A percentile compares a stretch with the other conserved stretches of the same genome.
These are phyloP conservation scores for Manis pentadactyla DNA, from an alignment of 2,797 vertebrate species.

Conservation along the genomic window DNA sequence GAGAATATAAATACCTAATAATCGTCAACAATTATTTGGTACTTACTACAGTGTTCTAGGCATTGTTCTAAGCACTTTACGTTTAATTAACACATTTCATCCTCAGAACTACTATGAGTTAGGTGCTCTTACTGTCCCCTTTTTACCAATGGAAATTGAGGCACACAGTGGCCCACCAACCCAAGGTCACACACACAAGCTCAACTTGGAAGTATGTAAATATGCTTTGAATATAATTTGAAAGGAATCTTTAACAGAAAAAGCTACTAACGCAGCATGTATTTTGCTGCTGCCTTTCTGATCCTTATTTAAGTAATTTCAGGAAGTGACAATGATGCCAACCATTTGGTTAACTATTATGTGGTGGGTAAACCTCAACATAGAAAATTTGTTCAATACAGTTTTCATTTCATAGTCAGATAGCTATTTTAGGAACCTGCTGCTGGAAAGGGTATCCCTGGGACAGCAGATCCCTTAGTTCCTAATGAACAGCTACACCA, in stretches of 20 bases:
- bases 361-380: slow-evolving; percentile 70
- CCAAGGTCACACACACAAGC: not conserved
- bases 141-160: slow-evolving; percentile 49
- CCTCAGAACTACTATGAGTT: not conserved
- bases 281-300: slow-evolving; percentile 28
- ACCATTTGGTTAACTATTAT: slow-evolving; percentile 56
- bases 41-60: not conserved
- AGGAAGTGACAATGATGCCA: not conserved
- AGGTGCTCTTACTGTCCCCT: not conserved
- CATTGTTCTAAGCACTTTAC: not conserved
- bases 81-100: not conserved
- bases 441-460: slow-evolving; percentile 78
- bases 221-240: slow-evolving; percentile 33
- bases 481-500: slow-evolving; percentile 82
- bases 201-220: slow-evolving; percentile 10
- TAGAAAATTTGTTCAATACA: slow-evolving; percentile 82
- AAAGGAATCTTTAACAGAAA: slow-evolving; percentile 35
- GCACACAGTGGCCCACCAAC: not conserved
- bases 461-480: slow-evolving; percentile 80
- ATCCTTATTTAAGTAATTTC: slow-evolving; percentile 57
- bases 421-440: slow-evolving; percentile 85
- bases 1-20: slow-evolving; percentile 26
- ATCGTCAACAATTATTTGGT: slow-evolving; percentile 39
- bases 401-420: slow-evolving; percentile 84
- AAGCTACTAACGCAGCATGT: not conserved